A percentile compares a stretch with the other conserved stretches of the same genome.
phyloP scores from a whole-genome alignment of 1,140 invertebrate genomes.

The Pogonus chalceus region DNA sequence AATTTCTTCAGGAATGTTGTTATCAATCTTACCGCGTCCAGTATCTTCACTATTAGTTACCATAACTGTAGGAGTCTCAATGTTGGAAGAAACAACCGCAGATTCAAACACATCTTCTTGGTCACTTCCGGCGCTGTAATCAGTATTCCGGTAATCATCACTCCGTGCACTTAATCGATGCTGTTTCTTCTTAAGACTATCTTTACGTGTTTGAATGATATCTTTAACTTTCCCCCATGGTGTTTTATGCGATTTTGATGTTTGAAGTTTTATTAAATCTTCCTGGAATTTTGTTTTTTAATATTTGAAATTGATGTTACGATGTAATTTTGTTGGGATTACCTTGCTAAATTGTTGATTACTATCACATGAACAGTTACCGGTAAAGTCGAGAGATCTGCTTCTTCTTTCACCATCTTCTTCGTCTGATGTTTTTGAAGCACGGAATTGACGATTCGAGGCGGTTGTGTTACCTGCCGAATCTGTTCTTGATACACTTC shows the following conservation, averaged over 20 bases:
- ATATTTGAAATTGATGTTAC: background rate
- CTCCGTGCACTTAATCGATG: slow-evolving; percentile 30
- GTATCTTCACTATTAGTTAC: slow-evolving; percentile 7
- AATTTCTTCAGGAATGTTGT: slow-evolving; percentile 21
- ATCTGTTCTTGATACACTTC: background rate
- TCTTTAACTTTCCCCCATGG: slow-evolving; percentile 61
- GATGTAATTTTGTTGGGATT: background rate
- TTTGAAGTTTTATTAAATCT: slow-evolving; percentile 12
- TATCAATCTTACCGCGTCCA: slow-evolving; percentile 5
- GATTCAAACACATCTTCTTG: slow-evolving; percentile 42
- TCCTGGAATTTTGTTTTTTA: slow-evolving; percentile 6
- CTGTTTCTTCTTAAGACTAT: slow-evolving; percentile 50
- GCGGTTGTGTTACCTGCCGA: background rate
- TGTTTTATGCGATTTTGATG: slow-evolving; percentile 44
- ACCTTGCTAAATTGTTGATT: background rate
- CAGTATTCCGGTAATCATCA: slow-evolving; percentile 28
- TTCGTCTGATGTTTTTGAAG: background rate
- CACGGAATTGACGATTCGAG: background rate
- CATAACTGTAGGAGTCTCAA: slow-evolving; percentile 16
- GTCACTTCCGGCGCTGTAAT: slow-evolving; percentile 31
- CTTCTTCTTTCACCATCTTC: slow-evolving; percentile 17
- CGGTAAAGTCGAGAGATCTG: slow-evolving; percentile 19
- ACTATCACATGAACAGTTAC: background rate
- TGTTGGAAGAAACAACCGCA: slow-evolving; percentile 32
- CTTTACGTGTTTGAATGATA: slow-evolving; percentile 56